Evolutionary conservation across 2,113 vertebrate species (phyloP), one percentile per base, ranked within the genome.

Genomic region (Bostrychus sinensis): DNA sequence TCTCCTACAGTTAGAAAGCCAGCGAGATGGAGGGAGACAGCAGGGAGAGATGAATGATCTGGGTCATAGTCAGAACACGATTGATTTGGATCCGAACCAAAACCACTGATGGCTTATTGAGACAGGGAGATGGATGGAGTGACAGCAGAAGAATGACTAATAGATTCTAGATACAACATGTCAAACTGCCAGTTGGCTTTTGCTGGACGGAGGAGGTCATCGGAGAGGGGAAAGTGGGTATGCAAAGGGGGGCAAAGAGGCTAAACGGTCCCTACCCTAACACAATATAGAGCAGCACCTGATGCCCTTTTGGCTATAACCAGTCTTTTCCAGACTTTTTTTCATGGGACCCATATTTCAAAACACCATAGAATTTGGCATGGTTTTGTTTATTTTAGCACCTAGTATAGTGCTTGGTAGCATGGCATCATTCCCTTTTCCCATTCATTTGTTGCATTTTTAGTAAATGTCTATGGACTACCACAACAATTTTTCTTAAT

Each of bases 1-100:
- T 73, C 86, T 82, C 88, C 86, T 75, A 83, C 88, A 82, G 88
- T 83, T 87, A 81, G 83, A 85, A 76, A 67, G 77, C 81, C 77
- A 58, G 80, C 55, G 75, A 78, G 84, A 78, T 84, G 72, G 83
- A 85, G 82, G 61, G 68, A 78, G 84, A 80, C 81, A 84, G 84
- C 71, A 11, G 86, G 83, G 53, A 75, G 76, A 87, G 85, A 86
- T 82, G 86, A 88, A 90, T 87, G 83, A 83, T 84, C 71, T 65
- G 67, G 87, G 85, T 86, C 82, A 81, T 70, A 69, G 85, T 90
- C 84, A 85, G 84, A 83, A 77, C 84, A 80, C 82, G 85, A 88
- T 89, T 84, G 89, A 90, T 86, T 87, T 89, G 89, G 87, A 89
- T 82, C 79, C 64, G 73, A 84, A 88, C 87, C 87, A 88, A 86